Conservation (phyloP, 2,888 invertebrate species). For the Exephanes ischioxanthus region DNA sequence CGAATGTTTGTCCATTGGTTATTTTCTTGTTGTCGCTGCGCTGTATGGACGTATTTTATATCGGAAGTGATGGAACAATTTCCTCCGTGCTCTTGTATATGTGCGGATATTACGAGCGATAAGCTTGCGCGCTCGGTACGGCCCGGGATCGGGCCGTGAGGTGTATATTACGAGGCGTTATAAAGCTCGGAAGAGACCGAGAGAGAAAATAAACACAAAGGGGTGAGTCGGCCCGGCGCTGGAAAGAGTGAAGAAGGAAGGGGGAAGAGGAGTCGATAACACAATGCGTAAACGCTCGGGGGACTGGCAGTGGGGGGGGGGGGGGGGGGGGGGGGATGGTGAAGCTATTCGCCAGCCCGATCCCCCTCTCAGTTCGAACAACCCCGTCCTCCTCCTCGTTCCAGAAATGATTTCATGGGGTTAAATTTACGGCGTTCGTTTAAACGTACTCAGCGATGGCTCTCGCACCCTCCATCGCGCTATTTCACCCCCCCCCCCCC, state of each 20-base stretch:
- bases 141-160: conserved; percentile 30
- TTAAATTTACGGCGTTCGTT: conserved; percentile 59
- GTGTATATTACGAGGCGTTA: conserved; percentile 65
- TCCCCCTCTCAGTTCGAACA: neutral
- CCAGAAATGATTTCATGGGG: conserved; percentile 60
- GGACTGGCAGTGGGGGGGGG: neutral
- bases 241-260: conserved; percentile 34
- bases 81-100: conserved; percentile 28
- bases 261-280: conserved; percentile 59
- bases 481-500: neutral
- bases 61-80: conserved; percentile 64
- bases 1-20: conserved; percentile 2
- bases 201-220: conserved; percentile 58
- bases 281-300: conserved; percentile 68
- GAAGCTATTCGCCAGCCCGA: conserved; percentile 19
- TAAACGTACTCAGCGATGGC: conserved; percentile 43
- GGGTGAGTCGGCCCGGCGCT: conserved; percentile 18
- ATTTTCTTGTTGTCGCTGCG: conserved; percentile 27
- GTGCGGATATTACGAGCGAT: conserved; percentile 58
- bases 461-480: neutral
- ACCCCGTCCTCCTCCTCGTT: conserved; percentile 38
- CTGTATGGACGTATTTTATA: conserved; percentile 56
- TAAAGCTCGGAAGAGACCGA: conserved; percentile 39
- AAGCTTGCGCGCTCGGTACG: conserved; percentile 32
- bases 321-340: too few species aligned